phyloP scores from a whole-genome alignment of 1,140 invertebrate species.

The Mizuhopecten yessoensis region DNA sequence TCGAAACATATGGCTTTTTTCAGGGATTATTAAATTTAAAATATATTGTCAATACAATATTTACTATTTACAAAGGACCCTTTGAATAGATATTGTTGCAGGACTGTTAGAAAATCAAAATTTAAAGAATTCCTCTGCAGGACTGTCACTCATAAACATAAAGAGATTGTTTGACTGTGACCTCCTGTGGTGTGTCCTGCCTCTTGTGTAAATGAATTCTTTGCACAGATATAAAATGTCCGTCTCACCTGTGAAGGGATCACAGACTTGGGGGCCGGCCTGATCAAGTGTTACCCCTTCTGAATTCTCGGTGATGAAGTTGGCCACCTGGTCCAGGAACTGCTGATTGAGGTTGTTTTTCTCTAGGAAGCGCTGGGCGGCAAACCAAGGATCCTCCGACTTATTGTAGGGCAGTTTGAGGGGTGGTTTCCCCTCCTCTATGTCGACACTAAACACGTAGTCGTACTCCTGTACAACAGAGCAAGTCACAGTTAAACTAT shows the following conservation, averaged over 20 bases:
- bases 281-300: constrained; percentile 80
- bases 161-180: too few relatives aligned
- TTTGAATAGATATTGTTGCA: too few relatives aligned
- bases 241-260: constrained; percentile 85
- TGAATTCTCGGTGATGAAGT: constrained; percentile 95
- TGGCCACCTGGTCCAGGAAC: constrained; percentile 94
- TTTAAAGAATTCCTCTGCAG: too few relatives aligned
- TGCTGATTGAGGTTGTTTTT: constrained; percentile 91
- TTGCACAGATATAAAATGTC: too few relatives aligned
- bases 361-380: constrained; percentile 88
- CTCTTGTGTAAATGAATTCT: too few relatives aligned
- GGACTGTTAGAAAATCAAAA: too few relatives aligned
- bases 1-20: too few relatives aligned
- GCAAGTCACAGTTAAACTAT: not conserved
- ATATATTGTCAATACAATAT: too few relatives aligned
- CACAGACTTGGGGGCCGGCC: constrained; percentile 67
- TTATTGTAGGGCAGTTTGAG: constrained; percentile 96
- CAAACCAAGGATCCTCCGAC: constrained; percentile 87
- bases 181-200: too few relatives aligned
- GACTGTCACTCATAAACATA: too few relatives aligned
- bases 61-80: too few relatives aligned
- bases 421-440: constrained; percentile 93
- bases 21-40: too few relatives aligned
- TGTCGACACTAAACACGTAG: constrained; percentile 96
- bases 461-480: constrained; percentile 90